These are phyloP conservation scores for Megaceryle maxima DNA, from an alignment of 2,113 vertebrate species.

Conservation along the genomic window DNA sequence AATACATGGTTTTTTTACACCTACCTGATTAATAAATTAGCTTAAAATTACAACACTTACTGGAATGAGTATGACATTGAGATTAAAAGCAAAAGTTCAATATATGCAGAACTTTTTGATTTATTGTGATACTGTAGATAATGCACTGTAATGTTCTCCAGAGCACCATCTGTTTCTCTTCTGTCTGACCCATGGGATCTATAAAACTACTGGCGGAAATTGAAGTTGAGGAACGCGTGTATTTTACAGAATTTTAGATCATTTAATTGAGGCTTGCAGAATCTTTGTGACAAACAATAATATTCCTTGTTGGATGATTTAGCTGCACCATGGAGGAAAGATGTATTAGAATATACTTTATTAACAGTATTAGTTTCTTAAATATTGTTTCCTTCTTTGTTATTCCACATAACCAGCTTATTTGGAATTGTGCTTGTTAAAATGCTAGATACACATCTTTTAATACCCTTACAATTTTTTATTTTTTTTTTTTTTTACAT, in stretches of 20 bases:
- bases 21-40: not conserved
- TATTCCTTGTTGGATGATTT: slow-evolving; percentile 48
- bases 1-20: not conserved
- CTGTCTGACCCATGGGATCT: slow-evolving; percentile 56
- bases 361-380: slow-evolving; percentile 36
- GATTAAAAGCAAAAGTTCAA: slow-evolving; percentile 48
- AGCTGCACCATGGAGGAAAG: slow-evolving; percentile 13
- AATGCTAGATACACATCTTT: not conserved
- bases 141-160: slow-evolving; percentile 10
- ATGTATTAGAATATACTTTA: slow-evolving; percentile 4
- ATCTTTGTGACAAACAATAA: slow-evolving; percentile 54
- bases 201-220: slow-evolving; percentile 74
- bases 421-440: slow-evolving; percentile 21
- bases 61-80: slow-evolving; percentile 8
- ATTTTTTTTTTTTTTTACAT: not conserved
- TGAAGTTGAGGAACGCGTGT: slow-evolving; percentile 69
- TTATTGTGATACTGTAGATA: slow-evolving; percentile 14
- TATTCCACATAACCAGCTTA: not conserved
- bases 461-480: not conserved
- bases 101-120: slow-evolving; percentile 1
- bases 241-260: slow-evolving; percentile 70
- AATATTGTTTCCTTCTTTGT: not conserved
- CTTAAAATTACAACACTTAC: slow-evolving; percentile 20
- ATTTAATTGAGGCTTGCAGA: slow-evolving; percentile 68
- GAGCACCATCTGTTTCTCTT: slow-evolving; percentile 72